These are phyloP conservation scores for Casuarius casuarius DNA, from an alignment of 2,113 vertebrate genomes.

Conservation along the genomic window DNA sequence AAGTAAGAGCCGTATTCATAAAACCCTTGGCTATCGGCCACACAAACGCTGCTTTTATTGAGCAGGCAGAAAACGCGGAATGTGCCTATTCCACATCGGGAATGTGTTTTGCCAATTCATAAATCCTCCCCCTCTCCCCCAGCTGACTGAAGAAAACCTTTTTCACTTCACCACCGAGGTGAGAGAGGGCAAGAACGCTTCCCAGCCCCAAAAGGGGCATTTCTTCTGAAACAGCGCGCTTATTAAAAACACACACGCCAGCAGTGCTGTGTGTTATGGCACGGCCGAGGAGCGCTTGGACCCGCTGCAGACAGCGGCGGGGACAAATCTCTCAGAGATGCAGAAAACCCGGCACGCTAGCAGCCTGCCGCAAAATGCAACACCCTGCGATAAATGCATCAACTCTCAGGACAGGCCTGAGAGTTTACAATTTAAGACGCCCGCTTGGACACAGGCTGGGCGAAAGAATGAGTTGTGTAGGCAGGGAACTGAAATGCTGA, in stretches of 20 bases:
- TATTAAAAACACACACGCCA: slow-evolving; percentile 6
- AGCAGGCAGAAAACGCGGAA: slow-evolving; percentile 3
- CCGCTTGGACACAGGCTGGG: background rate
- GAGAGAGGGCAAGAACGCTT: background rate
- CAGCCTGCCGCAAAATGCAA: background rate
- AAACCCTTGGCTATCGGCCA: slow-evolving; percentile 74
- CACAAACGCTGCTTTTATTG: slow-evolving; percentile 71
- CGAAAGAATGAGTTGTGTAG: background rate
- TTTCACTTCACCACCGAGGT: slow-evolving; percentile 17
- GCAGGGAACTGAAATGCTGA: background rate
- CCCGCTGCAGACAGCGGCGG: background rate
- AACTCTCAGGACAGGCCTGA: background rate
- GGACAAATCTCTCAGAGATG: background rate
- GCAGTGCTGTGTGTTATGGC: background rate
- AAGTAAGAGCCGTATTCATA: slow-evolving; percentile 78
- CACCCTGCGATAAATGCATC: background rate
- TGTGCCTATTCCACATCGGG: slow-evolving; percentile 60
- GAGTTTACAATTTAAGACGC: slow-evolving; percentile 1
- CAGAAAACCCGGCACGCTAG: background rate
- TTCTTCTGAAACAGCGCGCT: background rate
- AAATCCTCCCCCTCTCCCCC: slow-evolving; percentile 53
- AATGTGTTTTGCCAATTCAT: slow-evolving; percentile 71
- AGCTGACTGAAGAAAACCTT: slow-evolving; percentile 58
- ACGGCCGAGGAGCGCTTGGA: background rate
- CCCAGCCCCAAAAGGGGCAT: background rate